Conservation (phyloP, 2,113 vertebrate genomes). For the Nansenia antarctica region DNA sequence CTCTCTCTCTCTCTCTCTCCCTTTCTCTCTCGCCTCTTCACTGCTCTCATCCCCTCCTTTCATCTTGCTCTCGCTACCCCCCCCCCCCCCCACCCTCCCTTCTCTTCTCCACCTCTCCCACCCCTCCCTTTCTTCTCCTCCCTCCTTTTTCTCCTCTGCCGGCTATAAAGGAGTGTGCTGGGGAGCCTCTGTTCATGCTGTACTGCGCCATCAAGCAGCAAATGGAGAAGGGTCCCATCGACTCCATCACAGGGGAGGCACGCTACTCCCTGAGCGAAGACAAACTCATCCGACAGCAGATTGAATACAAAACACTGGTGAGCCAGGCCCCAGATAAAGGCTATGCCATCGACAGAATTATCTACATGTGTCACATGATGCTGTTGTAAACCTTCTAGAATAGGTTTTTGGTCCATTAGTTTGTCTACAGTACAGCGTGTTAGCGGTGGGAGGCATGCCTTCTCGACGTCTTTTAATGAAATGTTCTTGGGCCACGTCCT, state of each 20-base stretch:
- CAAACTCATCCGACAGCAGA: conserved; percentile 94
- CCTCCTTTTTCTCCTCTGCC: conserved; percentile 40
- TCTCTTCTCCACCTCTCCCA: conserved; percentile 15
- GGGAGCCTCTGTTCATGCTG: conserved; percentile 94
- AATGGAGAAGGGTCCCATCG: conserved; percentile 96
- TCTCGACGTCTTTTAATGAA: too few relatives aligned
- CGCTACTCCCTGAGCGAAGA: conserved; percentile 94
- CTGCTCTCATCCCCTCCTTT: conserved; percentile 4
- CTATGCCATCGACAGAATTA: conserved; percentile 7
- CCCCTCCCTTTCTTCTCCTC: conserved; percentile 18
- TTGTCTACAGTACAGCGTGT: too few relatives aligned
- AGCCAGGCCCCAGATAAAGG: conserved; percentile 68
- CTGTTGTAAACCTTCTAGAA: neutral
- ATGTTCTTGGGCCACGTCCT: neutral
- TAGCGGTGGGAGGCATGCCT: neutral
- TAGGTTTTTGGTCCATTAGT: neutral
- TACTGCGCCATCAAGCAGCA: conserved; percentile 97
- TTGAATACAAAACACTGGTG: conserved; percentile 95
- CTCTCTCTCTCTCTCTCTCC: neutral
- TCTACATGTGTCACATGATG: neutral
- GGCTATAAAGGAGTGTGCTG: conserved; percentile 85
- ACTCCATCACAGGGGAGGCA: conserved; percentile 91
- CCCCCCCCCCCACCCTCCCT: conserved; percentile 21
- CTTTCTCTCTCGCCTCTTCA: neutral
- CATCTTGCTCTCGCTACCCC: conserved; percentile 1